Base-by-base conservation (phyloP, 2,797 vertebrate genomes). In the Harpagifer antarcticus region DNA sequence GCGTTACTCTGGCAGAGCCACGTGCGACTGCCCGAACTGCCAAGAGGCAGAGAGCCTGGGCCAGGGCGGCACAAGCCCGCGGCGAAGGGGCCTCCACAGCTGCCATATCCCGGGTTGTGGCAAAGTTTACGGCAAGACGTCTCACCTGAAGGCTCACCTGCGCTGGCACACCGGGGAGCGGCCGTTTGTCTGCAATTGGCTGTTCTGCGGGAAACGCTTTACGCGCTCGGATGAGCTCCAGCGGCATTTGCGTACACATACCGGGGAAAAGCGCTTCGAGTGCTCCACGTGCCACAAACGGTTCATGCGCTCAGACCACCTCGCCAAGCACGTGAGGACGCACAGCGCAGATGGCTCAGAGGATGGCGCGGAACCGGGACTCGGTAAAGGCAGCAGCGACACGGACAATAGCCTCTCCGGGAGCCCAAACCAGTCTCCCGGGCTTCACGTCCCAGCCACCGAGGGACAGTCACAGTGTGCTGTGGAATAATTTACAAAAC, bases 221-320 rank as follows among this genome's bases (percentile, higher is more conserved):
- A 98, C 96, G 68, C 95, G 97, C 83, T 98, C 97, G 0, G 97
- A 98, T 85, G 97, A 98, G 92, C 95, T 98, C 43, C 97, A 98
- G 95, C 94, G 97, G 74, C 97, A 98, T 62, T 86, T 98, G 86
- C 96, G 97, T 93, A 98, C 97, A 56, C 97, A 98, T 95, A 98
- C 97, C 4, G 97, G 97, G 8, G 97, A 98, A 93, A 98, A 98
- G 86, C 92, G 97, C 44, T 98, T 98, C 87, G 96, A 96, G 84
- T 98, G 97, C 52, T 64, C 95, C 0, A 86, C 95, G 10, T 98
- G 97, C 91, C 96, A 94, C 92, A 98, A 98, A 82, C 95, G 96
- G 58, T 98, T 98, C 91, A 98, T 97, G 97, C 96, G 97, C 89
- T 97, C 96, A 84, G 97, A 98, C 90, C 97, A 98, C 91, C 96